phyloP scores from a whole-genome alignment of 1,140 invertebrate species.

The Bombus waltoni region DNA sequence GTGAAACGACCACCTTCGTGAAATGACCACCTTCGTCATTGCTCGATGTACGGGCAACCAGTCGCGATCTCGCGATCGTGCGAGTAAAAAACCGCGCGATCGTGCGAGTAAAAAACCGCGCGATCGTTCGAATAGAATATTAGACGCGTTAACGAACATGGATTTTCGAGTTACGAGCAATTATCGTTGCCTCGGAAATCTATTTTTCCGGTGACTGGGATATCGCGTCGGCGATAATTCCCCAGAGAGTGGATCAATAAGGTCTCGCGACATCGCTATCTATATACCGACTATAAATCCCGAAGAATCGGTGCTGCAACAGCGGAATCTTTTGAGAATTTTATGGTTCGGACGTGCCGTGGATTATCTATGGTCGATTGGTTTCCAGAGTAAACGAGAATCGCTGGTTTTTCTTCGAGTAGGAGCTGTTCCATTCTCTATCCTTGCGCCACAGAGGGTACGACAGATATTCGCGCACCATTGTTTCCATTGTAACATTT shows the following conservation, averaged over 20 bases:
- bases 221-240: conserved; percentile 46
- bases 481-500: no score
- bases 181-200: conserved; percentile 34
- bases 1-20: not conserved
- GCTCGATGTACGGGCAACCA: no score
- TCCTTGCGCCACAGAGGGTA: no score
- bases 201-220: conserved; percentile 23
- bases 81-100: no score
- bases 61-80: not conserved
- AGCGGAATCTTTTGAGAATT: not conserved
- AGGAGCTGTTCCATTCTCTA: no score
- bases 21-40: conserved; percentile 3
- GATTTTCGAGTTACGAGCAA: not conserved
- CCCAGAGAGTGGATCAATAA: conserved; percentile 42
- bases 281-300: conserved; percentile 7
- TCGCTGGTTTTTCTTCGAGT: not conserved
- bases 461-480: no score
- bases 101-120: no score
- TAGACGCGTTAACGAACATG: no score
- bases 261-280: not conserved
- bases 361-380: conserved; percentile 13
- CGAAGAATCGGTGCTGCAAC: not conserved
- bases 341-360: not conserved
- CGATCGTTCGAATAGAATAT: not conserved
- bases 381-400: not conserved